Base-by-base conservation (phyloP, 2,797 vertebrate species). In the Sarcophilus harrisii region DNA sequence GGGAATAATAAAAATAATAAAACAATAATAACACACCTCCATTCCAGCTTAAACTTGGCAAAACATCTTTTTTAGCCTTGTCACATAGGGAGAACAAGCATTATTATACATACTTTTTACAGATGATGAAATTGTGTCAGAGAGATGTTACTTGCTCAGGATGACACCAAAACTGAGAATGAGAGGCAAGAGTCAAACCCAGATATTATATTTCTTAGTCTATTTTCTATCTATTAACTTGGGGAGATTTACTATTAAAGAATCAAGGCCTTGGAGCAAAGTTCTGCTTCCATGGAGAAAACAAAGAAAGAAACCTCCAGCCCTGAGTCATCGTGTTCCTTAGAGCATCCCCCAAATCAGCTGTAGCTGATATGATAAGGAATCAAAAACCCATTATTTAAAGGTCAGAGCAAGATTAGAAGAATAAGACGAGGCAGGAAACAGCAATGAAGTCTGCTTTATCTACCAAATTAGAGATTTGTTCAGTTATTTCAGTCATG, bases 231-330 rank as follows among this genome's bases (percentile, higher is more conserved):
- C 73, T 87, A 4, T 49, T 49, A 11, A 87, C 38, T 87, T 2
- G 3, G 45, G 38, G 21, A 11, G 38, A 9, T 9, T 18, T 8
- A 16, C 66, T 29, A 49, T 49, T 1, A 5, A 45, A 18, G 58
- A 10, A 6, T 0, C 49, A 28, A 81, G 24, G 0, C n/a, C 29
- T 4, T 27, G 6, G 57, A 28, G 54, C 4, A 16, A 24, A 12
- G 30, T 6, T 0, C 32, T 55, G 0, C 29, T 52, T 58, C 0
- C 1, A 9, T 0, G 10, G 58, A 32, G 27, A 30, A 92, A 10
- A 2, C 4, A 49, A 90, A 11, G 38, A 5, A 5, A 9, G 57
- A 55, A 11, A 38, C 4, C 6, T 18, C 3, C 8, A n/a, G 28
- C 5, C 57, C 8, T 5, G 13, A 27, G 5, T 58, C 10, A 13